Conservation (phyloP, 2,113 vertebrate genomes). For the Tragelaphus scriptus region DNA sequence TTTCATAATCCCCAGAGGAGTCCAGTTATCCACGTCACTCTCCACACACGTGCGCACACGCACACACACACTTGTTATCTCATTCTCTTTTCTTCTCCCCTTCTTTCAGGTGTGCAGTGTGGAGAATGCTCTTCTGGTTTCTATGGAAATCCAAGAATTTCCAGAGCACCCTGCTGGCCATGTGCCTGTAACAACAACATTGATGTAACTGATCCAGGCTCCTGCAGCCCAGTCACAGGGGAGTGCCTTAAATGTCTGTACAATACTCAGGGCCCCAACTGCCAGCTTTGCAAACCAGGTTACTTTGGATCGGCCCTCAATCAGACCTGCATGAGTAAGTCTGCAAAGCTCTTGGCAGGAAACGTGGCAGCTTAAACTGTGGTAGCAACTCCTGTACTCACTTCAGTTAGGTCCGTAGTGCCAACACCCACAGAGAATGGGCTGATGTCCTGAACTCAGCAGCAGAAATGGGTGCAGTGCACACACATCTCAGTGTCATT, state of each 20-base stretch:
- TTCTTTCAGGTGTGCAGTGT: constrained; percentile 82
- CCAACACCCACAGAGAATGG: background rate
- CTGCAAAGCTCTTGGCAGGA: background rate
- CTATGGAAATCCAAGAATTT: constrained; percentile 78
- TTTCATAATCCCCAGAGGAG: background rate
- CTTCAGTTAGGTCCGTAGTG: background rate
- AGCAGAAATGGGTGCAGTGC: background rate
- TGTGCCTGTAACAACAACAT: constrained; percentile 90
- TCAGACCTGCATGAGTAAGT: constrained; percentile 87
- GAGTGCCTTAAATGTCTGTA: constrained; percentile 86
- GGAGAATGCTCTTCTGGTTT: constrained; percentile 84
- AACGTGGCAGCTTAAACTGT: background rate
- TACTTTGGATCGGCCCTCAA: constrained; percentile 86
- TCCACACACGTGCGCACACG: background rate
- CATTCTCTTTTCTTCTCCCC: background rate
- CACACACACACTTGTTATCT: background rate
- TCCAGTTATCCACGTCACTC: background rate
- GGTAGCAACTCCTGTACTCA: background rate
- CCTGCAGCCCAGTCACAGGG: constrained; percentile 83
- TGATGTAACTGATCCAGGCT: constrained; percentile 75
- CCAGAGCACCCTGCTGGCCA: constrained; percentile 69
- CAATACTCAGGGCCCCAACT: constrained; percentile 83
- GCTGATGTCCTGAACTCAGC: background rate
- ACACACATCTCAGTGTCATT: background rate
- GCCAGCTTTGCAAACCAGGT: constrained; percentile 87